Evolutionary conservation across 2,113 vertebrate genomes (phyloP).

Genomic region (Lepisosteus oculatus): DNA sequence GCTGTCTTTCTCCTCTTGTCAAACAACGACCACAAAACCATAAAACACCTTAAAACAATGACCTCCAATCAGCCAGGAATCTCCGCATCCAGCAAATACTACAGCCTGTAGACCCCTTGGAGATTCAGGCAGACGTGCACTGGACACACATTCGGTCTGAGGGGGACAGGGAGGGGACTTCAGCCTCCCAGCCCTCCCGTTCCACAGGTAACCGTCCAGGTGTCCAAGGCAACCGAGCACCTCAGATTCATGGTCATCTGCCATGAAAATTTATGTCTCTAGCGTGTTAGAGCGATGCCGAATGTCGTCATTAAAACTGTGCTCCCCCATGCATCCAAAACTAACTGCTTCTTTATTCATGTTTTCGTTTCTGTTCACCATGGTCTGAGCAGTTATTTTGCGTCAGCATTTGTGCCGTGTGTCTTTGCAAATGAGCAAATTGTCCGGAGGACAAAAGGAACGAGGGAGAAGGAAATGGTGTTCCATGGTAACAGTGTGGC

Average conservation of each 20-base stretch:
- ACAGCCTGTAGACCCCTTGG: constrained; percentile 75
- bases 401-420: neutral
- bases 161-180: constrained; percentile 66
- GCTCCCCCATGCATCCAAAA: constrained; percentile 20
- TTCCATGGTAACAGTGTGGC: too few relatives aligned
- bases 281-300: too few relatives aligned
- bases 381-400: neutral
- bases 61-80: constrained; percentile 69
- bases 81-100: constrained; percentile 77
- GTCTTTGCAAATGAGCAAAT: neutral
- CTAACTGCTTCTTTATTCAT: constrained; percentile 19
- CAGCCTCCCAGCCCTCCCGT: constrained; percentile 68
- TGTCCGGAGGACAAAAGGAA: too few relatives aligned
- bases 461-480: too few relatives aligned
- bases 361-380: constrained; percentile 26
- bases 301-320: constrained; percentile 7
- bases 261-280: too few relatives aligned
- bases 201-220: constrained; percentile 81
- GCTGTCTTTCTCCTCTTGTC: constrained; percentile 20
- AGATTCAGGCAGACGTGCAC: constrained; percentile 74
- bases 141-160: constrained; percentile 73
- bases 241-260: too few relatives aligned
- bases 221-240: too few relatives aligned
- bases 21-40: constrained; percentile 16
- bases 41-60: neutral